phyloP scores from a whole-genome alignment of 1,140 invertebrate genomes.

The Myzus persicae region DNA sequence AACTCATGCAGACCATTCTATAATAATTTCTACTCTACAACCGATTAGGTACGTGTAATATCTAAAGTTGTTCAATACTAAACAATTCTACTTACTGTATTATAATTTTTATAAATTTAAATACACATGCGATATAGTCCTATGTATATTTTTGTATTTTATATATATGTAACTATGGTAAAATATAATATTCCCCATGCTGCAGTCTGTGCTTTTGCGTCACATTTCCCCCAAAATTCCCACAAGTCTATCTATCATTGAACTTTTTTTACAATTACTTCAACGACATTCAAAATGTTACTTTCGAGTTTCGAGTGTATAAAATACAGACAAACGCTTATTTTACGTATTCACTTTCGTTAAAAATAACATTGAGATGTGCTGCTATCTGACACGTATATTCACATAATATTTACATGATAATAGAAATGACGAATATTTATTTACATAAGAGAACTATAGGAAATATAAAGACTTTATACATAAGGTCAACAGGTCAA shows the following conservation, averaged over 20 bases:
- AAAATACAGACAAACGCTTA: constrained; percentile 50
- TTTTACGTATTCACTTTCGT: constrained; percentile 37
- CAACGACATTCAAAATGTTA: background rate
- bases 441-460: constrained; percentile 49
- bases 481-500: constrained; percentile 12
- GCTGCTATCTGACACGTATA: constrained; percentile 52
- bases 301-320: background rate
- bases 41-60: background rate
- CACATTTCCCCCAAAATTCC: constrained; percentile 60
- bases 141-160: constrained; percentile 54
- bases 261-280: background rate
- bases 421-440: background rate
- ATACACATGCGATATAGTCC: constrained; percentile 58
- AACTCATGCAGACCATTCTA: constrained; percentile 26
- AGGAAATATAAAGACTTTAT: constrained; percentile 54
- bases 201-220: constrained; percentile 62
- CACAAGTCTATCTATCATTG: constrained; percentile 60
- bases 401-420: constrained; percentile 50
- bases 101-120: constrained; percentile 4
- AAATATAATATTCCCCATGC: constrained; percentile 60
- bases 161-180: constrained; percentile 3
- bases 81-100: constrained; percentile 37
- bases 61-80: background rate
- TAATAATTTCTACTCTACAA: background rate
- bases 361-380: constrained; percentile 46